Conservation (phyloP, 1,140 invertebrate species). For the Sarcophaga peregrina region DNA sequence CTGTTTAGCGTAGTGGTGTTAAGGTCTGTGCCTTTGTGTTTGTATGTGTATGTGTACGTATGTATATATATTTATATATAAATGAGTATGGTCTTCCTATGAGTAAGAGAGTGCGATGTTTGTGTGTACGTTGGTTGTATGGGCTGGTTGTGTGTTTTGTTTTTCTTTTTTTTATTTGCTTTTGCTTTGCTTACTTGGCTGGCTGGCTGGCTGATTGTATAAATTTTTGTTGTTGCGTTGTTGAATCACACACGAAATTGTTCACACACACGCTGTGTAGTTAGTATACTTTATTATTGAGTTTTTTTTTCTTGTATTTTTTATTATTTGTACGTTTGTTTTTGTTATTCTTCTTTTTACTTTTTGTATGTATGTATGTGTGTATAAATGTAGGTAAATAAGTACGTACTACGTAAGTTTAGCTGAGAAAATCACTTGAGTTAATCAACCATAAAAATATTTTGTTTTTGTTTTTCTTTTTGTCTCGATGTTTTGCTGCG, state of each 20-base stretch:
- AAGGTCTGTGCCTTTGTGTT: not conserved
- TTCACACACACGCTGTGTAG: constrained; percentile 45
- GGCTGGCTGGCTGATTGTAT: not conserved
- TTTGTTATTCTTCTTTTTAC: no score
- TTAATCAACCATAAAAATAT: constrained; percentile 32
- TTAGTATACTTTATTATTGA: not conserved
- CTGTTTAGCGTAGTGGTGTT: constrained; percentile 32
- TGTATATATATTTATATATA: not conserved
- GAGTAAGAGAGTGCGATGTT: no score
- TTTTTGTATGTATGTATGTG: not conserved
- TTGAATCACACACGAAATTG: constrained; percentile 44
- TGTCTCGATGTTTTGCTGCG: not conserved
- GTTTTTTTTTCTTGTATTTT: not conserved
- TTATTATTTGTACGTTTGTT: no score
- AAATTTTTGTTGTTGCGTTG: constrained; percentile 41
- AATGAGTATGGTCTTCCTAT: no score
- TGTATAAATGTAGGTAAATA: constrained; percentile 22
- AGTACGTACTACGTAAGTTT: constrained; percentile 38
- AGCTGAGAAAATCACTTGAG: constrained; percentile 27
- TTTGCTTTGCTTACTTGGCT: constrained; percentile 42
- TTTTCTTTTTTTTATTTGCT: not conserved
- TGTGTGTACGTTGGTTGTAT: constrained; percentile 40
- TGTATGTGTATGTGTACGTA: constrained; percentile 11
- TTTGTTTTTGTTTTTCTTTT: not conserved
- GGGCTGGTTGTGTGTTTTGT: constrained; percentile 40